Evolutionary conservation across 2,797 vertebrate genomes (phyloP), one percentile per base, ranked within the genome.

Genomic region (Dromococcyx pavoninus): DNA sequence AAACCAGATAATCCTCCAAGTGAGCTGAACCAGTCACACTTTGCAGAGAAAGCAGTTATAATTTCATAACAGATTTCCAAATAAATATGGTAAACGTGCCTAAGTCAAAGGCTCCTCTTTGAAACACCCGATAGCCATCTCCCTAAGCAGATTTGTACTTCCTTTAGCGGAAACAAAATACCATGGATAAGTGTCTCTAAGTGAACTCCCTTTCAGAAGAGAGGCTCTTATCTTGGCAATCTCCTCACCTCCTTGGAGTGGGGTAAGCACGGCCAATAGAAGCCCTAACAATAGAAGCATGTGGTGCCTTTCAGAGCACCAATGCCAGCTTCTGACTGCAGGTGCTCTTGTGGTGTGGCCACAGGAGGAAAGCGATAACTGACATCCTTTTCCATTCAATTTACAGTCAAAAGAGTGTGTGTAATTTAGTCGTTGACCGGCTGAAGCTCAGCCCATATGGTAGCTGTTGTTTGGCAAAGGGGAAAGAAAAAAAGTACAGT

Each of bases 271-370:
- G 92, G 96, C 92, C 95, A 95, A 94, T n/a, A n/a, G n/a, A n/a
- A n/a, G n/a, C n/a, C 85, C 92, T 91, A 95, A 97, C 94, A 97
- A 96, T 71, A 96, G 96, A 51, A 86, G 92, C 95, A 96, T 94
- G 95, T 87, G 95, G 93, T 50, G 86, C 91, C 94, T 97, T 96
- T 96, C 91, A 91, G 89, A 94, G 96, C 93, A 84, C 86, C 91
- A 97, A 89, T 89, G 94, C 92, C 95, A 92, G 84, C 82, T 93
- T 94, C 91, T 83, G 73, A 86, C 76, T 97, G 97, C 97, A 98
- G 97, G 98, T 98, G 98, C 96, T 96, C 96, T 95, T 97, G 97
- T 94, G 97, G 95, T 95, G 95, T 58, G 95, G 97, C 95, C 95
- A 89, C 93, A 88, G 94, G 93, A 96, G 95, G 94, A 93, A 96